Base-by-base conservation (phyloP, 2,797 vertebrate genomes). In the Tarsius wallacei region DNA sequence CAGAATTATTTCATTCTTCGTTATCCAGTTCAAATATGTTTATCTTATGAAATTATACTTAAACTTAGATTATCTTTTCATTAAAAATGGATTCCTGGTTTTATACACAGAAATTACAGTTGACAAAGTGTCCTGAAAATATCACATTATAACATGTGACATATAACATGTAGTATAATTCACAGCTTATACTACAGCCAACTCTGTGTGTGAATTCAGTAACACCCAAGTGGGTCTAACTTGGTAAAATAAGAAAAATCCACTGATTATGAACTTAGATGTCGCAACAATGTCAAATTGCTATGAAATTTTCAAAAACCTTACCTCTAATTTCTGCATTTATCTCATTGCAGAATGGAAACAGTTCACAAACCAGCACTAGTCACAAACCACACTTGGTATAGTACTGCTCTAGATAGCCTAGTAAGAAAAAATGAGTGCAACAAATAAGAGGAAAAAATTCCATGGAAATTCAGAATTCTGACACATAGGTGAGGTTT, bases 1-100 rank as follows among this genome's bases (percentile, higher is more conserved):
- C 51, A 78, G 80, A 82, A 73, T 76, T 16, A 80, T 42, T 90
- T 93, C 77, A 81, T 76, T 87, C 93, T 96, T 93, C 61, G 49
- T 91, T 82, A 87, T 21, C 17, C 22, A 84, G 10, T n/a, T 36
- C 77, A 13, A 80, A 36, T 76, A 76, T 19, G 90, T 42, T 82
- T 68, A 77, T 64, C 47, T 17, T 90, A 3, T 51, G 91, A 95
- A 93, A 81, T 57, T 76, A 64, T 26, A 87, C 53, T 74, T 87
- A 87, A 83, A 86, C 31, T 77, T 68, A 80, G 31, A 90, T 81
- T n/a, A 70, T 71, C 14, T 88, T 66, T 90, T 78, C 90, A 95
- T 80, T 36, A 95, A 94, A 84, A 86, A 87, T 66, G 53, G 33
- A 83, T 42, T 86, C 36, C 21, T 31, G 12, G 53, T 73, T 93